These are phyloP conservation scores for Papilio elwesi DNA, from an alignment of 2,888 invertebrate species.

Conservation along the genomic window DNA sequence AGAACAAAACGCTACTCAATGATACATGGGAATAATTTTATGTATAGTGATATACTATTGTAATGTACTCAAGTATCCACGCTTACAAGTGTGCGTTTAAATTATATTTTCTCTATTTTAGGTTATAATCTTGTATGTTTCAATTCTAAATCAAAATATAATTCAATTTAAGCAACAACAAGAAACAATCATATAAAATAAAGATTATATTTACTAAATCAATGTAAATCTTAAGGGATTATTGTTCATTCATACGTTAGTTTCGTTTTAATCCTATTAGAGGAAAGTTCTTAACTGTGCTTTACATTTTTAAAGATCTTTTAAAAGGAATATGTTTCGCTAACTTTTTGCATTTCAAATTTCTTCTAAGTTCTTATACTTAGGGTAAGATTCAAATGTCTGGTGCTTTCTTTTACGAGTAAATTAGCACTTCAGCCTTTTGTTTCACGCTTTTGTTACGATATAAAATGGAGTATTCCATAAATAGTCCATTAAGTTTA, in stretches of 20 bases:
- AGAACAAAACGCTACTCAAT: too few species aligned
- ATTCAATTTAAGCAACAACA: too few species aligned
- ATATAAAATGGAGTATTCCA: neutral
- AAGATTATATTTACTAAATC: neutral
- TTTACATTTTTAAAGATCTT: constrained; percentile 24
- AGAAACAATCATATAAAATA: too few species aligned
- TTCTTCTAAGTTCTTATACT: constrained; percentile 23
- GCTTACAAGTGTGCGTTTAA: too few species aligned
- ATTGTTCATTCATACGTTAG: neutral
- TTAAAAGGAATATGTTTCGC: constrained; percentile 22
- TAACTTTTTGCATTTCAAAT: constrained; percentile 32
- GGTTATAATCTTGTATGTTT: too few species aligned
- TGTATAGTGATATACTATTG: too few species aligned
- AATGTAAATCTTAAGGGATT: neutral
- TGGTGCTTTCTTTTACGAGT: constrained; percentile 11
- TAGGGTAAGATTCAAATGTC: constrained; percentile 6
- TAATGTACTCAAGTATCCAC: too few species aligned
- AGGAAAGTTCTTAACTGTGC: constrained; percentile 10
- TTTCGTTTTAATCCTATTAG: neutral
- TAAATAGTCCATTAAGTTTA: too few species aligned
- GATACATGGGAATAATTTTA: too few species aligned
- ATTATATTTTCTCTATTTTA: too few species aligned
- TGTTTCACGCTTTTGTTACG: neutral
- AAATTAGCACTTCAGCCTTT: neutral
- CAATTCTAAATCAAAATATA: too few species aligned